phyloP scores from a whole-genome alignment of 1,140 invertebrate species.

The Drosophila jambulina region DNA sequence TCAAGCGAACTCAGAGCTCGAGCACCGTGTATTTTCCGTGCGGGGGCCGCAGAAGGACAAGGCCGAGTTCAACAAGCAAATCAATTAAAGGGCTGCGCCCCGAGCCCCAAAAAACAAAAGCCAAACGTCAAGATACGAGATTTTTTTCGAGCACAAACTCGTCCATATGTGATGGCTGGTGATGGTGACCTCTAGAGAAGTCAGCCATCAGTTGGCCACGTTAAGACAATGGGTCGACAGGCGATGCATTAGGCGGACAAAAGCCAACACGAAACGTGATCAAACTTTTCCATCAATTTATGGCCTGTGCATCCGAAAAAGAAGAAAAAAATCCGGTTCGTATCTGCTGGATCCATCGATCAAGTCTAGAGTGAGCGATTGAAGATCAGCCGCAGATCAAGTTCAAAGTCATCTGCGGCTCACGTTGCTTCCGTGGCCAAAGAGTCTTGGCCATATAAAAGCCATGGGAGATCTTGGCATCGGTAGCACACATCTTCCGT shows the following conservation, averaged over 20 bases:
- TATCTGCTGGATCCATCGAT: conserved; percentile 33
- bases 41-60: conserved; percentile 46
- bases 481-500: conserved; percentile 55
- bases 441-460: conserved; percentile 40
- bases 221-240: conserved; percentile 32
- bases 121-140: conserved; percentile 14
- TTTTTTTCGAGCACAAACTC: conserved; percentile 1
- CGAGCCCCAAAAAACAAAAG: conserved; percentile 28
- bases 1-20: conserved; percentile 46
- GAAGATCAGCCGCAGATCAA: conserved; percentile 58
- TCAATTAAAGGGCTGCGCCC: conserved; percentile 77
- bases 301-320: conserved; percentile 45
- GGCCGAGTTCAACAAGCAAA: conserved; percentile 59
- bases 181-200: conserved; percentile 59
- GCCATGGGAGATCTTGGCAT: conserved; percentile 33
- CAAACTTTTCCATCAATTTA: conserved; percentile 57
- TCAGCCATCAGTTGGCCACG: conserved; percentile 51
- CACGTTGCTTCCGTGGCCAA: conserved; percentile 50
- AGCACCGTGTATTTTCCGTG: conserved; percentile 34
- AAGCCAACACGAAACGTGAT: conserved; percentile 63
- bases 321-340: conserved; percentile 58
- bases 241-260: conserved; percentile 42
- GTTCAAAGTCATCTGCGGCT: conserved; percentile 70
- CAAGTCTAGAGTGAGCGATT: conserved; percentile 21
- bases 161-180: conserved; percentile 19